These are phyloP conservation scores for Cyanoderma ruficeps DNA, from an alignment of 2,113 vertebrate species.

Conservation along the genomic window DNA sequence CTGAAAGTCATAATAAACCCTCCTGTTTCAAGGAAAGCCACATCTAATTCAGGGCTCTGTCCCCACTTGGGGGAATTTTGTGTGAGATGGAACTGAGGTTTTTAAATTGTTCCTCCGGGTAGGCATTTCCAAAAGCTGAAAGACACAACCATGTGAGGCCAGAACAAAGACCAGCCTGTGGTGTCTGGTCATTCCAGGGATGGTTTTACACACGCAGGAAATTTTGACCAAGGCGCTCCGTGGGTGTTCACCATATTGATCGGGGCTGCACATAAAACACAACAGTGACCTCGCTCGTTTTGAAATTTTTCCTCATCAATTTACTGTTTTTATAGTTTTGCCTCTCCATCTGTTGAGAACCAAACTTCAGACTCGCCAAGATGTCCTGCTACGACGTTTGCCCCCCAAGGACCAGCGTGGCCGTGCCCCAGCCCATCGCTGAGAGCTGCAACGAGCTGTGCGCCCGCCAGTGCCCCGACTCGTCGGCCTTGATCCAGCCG, in stretches of 20 bases:
- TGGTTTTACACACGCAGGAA: not conserved
- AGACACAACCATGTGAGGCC: accelerated
- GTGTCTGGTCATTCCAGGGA: accelerated
- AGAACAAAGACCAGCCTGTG: not conserved
- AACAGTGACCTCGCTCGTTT: accelerated
- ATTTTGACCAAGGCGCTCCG: accelerated
- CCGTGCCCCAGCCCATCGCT: not conserved
- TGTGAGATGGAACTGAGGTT: not conserved
- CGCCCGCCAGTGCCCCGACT: not conserved
- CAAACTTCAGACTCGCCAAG: too few species aligned
- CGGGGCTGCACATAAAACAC: accelerated
- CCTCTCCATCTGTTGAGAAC: accelerated
- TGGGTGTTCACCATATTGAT: accelerated
- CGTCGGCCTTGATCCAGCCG: not conserved
- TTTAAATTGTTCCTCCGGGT: not conserved
- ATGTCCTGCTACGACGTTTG: not conserved
- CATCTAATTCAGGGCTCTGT: accelerated
- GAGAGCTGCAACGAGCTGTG: slow-evolving; percentile 17
- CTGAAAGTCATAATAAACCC: accelerated
- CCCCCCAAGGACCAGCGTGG: not conserved
- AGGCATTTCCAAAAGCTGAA: not conserved
- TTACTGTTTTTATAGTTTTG: accelerated
- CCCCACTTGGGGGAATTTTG: accelerated
- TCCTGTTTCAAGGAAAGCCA: not conserved
- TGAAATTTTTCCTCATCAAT: accelerated